Percentiles rank a stretch among this genome's conserved stretches.
phyloP scores from a whole-genome alignment of 1,140 invertebrate species.

The Sitophilus oryzae region DNA sequence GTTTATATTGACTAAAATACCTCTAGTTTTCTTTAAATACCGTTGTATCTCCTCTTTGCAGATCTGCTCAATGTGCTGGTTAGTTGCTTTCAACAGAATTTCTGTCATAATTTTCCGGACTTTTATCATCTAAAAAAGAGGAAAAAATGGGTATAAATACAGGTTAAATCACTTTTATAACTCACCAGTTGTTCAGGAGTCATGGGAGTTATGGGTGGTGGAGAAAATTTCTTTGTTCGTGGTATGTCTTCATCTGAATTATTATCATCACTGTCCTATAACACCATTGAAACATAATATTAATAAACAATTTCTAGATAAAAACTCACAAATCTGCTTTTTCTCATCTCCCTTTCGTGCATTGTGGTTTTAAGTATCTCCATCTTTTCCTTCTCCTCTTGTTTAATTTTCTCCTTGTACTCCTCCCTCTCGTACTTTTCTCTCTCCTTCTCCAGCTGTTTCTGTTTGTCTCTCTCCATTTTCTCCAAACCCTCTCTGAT shows the following conservation, averaged over 20 bases:
- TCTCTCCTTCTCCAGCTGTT: slow-evolving; percentile 74
- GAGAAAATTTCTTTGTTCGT: slow-evolving; percentile 19
- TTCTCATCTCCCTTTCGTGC: slow-evolving; percentile 46
- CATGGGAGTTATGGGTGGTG: slow-evolving; percentile 24
- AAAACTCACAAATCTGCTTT: slow-evolving; percentile 81
- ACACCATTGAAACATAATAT: background rate
- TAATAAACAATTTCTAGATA: no score
- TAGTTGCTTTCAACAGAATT: slow-evolving; percentile 89
- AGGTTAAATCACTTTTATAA: no score
- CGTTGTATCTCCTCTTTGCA: slow-evolving; percentile 69
- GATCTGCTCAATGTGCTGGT: slow-evolving; percentile 75
- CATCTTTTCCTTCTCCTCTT: slow-evolving; percentile 58
- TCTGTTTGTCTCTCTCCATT: slow-evolving; percentile 93
- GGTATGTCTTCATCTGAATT: slow-evolving; percentile 33
- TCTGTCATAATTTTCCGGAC: slow-evolving; percentile 83
- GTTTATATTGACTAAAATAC: slow-evolving; percentile 32
- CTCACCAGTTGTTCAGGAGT: slow-evolving; percentile 51
- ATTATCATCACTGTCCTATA: slow-evolving; percentile 42
- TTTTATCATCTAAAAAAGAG: slow-evolving; percentile 70
- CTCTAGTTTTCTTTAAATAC: slow-evolving; percentile 42
- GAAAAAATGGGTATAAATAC: slow-evolving; percentile 7
- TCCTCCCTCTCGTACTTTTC: slow-evolving; percentile 59
- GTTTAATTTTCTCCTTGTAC: slow-evolving; percentile 55
- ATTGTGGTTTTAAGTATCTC: slow-evolving; percentile 48
- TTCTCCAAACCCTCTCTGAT: slow-evolving; percentile 94